Conservation (phyloP, 1,140 invertebrate species). For the Leptopilina boulardi region DNA sequence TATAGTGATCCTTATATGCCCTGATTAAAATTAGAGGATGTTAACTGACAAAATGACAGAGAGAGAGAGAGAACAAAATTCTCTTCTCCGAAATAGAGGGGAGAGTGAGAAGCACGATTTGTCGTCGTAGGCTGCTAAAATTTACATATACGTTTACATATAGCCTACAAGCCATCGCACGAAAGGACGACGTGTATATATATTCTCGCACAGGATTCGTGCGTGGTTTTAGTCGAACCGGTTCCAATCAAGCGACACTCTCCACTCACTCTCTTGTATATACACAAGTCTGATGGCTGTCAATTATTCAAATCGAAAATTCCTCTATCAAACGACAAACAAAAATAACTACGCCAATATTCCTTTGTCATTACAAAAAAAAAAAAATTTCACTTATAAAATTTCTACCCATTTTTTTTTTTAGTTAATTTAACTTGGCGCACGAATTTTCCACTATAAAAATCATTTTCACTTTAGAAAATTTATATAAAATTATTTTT, state of each 20-base stretch:
- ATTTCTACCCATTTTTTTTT: too few relatives aligned
- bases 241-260: constrained; percentile 24
- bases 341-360: too few relatives aligned
- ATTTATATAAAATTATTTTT: too few relatives aligned
- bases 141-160: constrained; percentile 30
- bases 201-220: constrained; percentile 19
- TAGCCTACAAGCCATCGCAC: constrained; percentile 2
- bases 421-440: too few relatives aligned
- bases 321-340: background rate
- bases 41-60: constrained; percentile 3
- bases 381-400: background rate
- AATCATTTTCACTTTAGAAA: too few relatives aligned
- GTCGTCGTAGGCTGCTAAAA: background rate
- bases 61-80: constrained; percentile 1
- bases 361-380: too few relatives aligned
- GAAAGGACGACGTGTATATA: constrained; percentile 8
- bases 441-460: too few relatives aligned
- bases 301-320: constrained; percentile 24
- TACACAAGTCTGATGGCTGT: constrained; percentile 13
- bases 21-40: constrained; percentile 9
- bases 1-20: background rate
- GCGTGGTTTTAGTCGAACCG: constrained; percentile 21
- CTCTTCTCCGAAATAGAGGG: background rate
- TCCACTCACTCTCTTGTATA: background rate
- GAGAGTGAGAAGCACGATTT: background rate